Base-by-base conservation (phyloP, 2,888 invertebrate genomes). In the Theretra japonica region DNA sequence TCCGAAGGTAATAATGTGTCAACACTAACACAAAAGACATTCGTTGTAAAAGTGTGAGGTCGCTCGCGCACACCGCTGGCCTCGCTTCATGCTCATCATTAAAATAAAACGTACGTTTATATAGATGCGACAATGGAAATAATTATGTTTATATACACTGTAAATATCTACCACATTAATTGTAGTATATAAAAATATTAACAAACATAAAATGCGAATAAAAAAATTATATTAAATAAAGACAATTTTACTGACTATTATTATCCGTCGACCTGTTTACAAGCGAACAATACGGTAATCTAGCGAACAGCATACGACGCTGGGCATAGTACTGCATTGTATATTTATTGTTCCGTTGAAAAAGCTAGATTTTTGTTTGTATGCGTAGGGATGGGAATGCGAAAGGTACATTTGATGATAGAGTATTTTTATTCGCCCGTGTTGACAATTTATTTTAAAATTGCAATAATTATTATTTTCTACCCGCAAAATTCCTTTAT, bases 1-100 rank as follows among this genome's bases (percentile, higher is more conserved):
- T 17, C 65, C 7, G 48, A 48, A 65, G 65, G 65, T 65, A 65
- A 48, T 65, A 65, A 48, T 65, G 48, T 65, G 65, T 48, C 65
- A 41, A 65, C 65, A 17, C 41, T 48, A 23, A 48, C 21, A 65
- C 23, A 48, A 65, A 48, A 48, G 65, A 65, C 21, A 30, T 62
- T 60, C 33, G 19, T 56, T 71, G 56, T 56, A 23, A 53, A 62
- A 33, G 62, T 65, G 19, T 53, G n/a, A 41, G 5, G 69, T 33
- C 23, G 30, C 33, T 62, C 33, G 23, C 30, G n/a, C 33, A 65
- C 23, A 53, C 48, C 28, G 19, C 15, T 50, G 28, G 30, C 33
- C 11, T 57, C 59, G 50, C 23, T 48, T 6, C 48, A 23, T 30
- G 28, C 15, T 60, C 50, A 60, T 48, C n/a, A n/a, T 50, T 57